Evolutionary conservation across 2,888 invertebrate genomes (phyloP).

Genomic region (Chloroclystis v-ata): DNA sequence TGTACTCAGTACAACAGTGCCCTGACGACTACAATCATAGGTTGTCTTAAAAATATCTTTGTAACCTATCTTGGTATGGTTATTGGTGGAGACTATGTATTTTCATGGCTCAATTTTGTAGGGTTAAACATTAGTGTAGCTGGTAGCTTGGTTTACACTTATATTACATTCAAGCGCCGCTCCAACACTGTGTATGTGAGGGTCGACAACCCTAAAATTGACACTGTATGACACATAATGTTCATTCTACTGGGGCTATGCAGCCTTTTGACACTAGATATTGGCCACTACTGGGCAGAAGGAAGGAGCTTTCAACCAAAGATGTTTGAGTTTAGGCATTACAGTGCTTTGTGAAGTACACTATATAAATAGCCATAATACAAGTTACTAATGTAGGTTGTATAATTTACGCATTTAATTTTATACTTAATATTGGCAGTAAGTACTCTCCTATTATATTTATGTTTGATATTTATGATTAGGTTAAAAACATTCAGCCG

Average conservation of each 20-base stretch:
- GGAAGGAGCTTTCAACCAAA: constrained; percentile 12
- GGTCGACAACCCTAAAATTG: constrained; percentile 55
- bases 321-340: constrained; percentile 15
- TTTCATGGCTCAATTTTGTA: constrained; percentile 94
- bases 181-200: constrained; percentile 55
- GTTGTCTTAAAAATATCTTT: constrained; percentile 97
- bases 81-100: constrained; percentile 98
- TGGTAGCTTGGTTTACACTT: constrained; percentile 91
- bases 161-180: constrained; percentile 87
- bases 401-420: background rate
- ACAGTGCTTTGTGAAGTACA: constrained; percentile 4
- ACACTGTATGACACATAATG: constrained; percentile 42
- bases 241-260: background rate
- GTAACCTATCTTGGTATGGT: constrained; percentile 99
- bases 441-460: too few species aligned
- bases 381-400: constrained; percentile 3
- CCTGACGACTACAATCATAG: constrained; percentile 98
- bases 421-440: too few species aligned
- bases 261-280: background rate
- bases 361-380: constrained; percentile 10
- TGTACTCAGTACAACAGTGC: constrained; percentile 98
- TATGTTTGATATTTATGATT: too few species aligned
- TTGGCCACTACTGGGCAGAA: background rate
- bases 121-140: constrained; percentile 96
- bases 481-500: too few species aligned